Evolutionary conservation across 2,888 invertebrate species (phyloP).

Genomic region (Ennomos erosarius): DNA sequence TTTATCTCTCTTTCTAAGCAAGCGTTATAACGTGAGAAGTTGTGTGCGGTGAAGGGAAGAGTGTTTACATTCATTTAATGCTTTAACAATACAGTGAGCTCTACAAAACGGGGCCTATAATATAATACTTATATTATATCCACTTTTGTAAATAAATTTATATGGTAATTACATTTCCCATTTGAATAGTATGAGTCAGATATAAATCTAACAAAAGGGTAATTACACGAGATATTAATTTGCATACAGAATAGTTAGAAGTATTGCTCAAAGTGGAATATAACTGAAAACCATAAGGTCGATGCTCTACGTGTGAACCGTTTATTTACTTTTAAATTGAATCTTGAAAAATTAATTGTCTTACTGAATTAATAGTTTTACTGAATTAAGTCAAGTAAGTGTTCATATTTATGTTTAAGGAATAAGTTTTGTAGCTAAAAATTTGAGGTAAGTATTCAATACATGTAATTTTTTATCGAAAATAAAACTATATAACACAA

Average conservation of each 20-base stretch:
- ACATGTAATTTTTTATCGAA: no score
- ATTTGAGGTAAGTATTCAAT: no score
- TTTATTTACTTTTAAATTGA: conserved; percentile 40
- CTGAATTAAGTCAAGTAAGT: background rate
- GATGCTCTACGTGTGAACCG: conserved; percentile 65
- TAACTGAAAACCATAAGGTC: conserved; percentile 62
- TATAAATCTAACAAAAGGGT: conserved; percentile 56
- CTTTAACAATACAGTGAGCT: conserved; percentile 14
- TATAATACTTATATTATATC: conserved; percentile 10
- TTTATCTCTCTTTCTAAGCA: no score
- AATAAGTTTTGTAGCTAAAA: no score
- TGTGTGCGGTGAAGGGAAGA: background rate
- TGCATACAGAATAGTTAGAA: conserved; percentile 63
- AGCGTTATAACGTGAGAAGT: conserved; percentile 1
- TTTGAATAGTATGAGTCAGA: conserved; percentile 56
- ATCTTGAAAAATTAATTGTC: background rate
- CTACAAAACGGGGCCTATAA: conserved; percentile 9
- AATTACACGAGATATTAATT: conserved; percentile 71
- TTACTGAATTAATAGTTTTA: background rate
- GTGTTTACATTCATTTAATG: conserved; percentile 4
- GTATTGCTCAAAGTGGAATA: conserved; percentile 60
- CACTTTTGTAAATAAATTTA: conserved; percentile 55
- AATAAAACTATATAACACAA: no score
- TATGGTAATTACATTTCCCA: conserved; percentile 58
- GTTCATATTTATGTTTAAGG: background rate